Evolutionary conservation across 2,888 invertebrate genomes (phyloP).

Genomic region (Xiphydria camelus): DNA sequence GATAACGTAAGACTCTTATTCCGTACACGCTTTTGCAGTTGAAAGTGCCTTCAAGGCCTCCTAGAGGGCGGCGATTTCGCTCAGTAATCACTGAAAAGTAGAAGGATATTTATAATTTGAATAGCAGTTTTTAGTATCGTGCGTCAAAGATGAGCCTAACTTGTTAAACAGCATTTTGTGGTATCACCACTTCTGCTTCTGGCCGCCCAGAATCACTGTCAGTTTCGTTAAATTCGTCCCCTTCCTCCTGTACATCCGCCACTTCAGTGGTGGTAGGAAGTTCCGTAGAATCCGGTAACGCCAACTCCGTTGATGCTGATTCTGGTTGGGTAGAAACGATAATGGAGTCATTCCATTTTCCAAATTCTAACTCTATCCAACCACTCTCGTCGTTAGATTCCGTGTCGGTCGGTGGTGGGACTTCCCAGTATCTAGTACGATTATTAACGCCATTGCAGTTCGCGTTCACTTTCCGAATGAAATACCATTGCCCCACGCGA

Average conservation of each 20-base stretch:
- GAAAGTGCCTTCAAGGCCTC: too few relatives aligned
- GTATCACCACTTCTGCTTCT: not conserved
- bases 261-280: not conserved
- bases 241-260: not conserved
- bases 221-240: not conserved
- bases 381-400: not conserved
- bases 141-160: too few relatives aligned
- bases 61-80: too few relatives aligned
- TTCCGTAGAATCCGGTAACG: not conserved
- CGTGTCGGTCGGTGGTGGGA: not conserved
- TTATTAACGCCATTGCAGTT: not conserved
- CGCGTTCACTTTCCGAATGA: constrained; percentile 30
- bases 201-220: not conserved
- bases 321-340: not conserved
- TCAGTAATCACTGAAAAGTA: too few relatives aligned
- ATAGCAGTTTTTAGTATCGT: too few relatives aligned
- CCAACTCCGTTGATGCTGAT: not conserved
- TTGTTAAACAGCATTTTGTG: too few relatives aligned
- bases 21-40: too few relatives aligned
- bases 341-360: not conserved
- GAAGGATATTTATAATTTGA: too few relatives aligned
- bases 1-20: too few relatives aligned
- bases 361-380: not conserved
- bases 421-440: not conserved
- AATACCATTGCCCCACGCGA: constrained; percentile 41